Percentiles rank a stretch among this genome's conserved stretches.
Evolutionary conservation across 2,113 vertebrate species (phyloP).

Genomic region (Gadus macrocephalus): DNA sequence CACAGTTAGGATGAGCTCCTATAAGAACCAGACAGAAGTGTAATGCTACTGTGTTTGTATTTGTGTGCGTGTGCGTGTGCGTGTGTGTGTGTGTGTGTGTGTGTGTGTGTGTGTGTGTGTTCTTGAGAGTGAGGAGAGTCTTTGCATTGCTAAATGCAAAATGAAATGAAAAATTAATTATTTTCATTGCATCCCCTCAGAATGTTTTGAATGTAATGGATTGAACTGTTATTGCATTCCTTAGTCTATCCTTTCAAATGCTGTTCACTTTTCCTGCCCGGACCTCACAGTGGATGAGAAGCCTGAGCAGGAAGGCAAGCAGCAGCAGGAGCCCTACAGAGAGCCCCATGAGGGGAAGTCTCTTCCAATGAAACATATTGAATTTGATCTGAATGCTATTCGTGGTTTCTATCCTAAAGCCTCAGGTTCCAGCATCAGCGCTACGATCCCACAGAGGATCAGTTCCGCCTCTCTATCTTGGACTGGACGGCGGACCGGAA

Average conservation of each 20-base stretch:
- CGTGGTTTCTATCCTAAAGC: not conserved
- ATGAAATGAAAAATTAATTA: conserved; percentile 9
- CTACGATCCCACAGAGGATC: not conserved
- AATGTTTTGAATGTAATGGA: conserved; percentile 13
- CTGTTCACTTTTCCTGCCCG: not conserved
- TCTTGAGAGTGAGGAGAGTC: conserved; percentile 8
- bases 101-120: conserved; percentile 7
- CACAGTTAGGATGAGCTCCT: conserved; percentile 53
- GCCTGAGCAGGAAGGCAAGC: not conserved
- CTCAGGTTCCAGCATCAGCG: conserved; percentile 2
- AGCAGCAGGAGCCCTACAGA: not conserved
- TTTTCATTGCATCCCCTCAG: not conserved
- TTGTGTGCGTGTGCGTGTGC: conserved; percentile 6
- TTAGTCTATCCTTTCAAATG: conserved; percentile 10
- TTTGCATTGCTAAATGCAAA: no score
- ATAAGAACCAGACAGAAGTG: conserved; percentile 35
- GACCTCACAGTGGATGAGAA: no score
- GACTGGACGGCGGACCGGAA: no score
- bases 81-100: not conserved
- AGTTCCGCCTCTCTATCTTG: no score
- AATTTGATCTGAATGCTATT: not conserved
- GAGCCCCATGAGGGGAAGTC: not conserved
- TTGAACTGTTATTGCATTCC: conserved; percentile 51
- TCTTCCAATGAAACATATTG: conserved; percentile 7
- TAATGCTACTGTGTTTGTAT: conserved; percentile 6